Conservation (phyloP, 2,113 vertebrate genomes). For the Dromaius novaehollandiae region DNA sequence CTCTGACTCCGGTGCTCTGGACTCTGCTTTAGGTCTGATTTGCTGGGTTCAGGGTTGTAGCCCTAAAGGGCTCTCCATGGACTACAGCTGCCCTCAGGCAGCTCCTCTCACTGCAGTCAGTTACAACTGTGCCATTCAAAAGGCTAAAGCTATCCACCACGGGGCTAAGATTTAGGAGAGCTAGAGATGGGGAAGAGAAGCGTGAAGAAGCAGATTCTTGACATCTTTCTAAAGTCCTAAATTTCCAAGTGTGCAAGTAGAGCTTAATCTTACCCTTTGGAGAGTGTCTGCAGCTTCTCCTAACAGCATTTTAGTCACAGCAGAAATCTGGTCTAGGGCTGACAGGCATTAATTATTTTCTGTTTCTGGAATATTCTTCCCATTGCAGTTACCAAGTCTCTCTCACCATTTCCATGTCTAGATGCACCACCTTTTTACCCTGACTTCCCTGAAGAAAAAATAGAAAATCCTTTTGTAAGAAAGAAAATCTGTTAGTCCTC, state of each 20-base stretch:
- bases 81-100: not conserved
- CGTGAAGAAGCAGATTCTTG: fast-evolving
- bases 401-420: not conserved
- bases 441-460: not conserved
- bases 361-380: not conserved
- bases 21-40: not conserved
- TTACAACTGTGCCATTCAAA: not conserved
- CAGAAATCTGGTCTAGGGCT: not conserved
- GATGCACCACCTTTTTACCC: not conserved
- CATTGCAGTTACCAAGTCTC: not conserved
- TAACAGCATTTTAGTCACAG: not conserved
- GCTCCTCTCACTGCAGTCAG: not conserved
- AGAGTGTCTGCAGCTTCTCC: not conserved
- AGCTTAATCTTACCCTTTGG: not conserved
- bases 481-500: not conserved
- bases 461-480: not conserved
- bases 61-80: not conserved
- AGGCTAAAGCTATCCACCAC: not conserved
- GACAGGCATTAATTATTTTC: not conserved
- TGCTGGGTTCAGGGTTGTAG: not conserved
- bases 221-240: not conserved
- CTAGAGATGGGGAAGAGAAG: not conserved
- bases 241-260: not conserved
- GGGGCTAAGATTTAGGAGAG: not conserved
- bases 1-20: not conserved